Percentiles rank a stretch among this genome's conserved stretches.
phyloP scores from a whole-genome alignment of 2,113 vertebrate species.

The Sterrhoptilus dennistouni region DNA sequence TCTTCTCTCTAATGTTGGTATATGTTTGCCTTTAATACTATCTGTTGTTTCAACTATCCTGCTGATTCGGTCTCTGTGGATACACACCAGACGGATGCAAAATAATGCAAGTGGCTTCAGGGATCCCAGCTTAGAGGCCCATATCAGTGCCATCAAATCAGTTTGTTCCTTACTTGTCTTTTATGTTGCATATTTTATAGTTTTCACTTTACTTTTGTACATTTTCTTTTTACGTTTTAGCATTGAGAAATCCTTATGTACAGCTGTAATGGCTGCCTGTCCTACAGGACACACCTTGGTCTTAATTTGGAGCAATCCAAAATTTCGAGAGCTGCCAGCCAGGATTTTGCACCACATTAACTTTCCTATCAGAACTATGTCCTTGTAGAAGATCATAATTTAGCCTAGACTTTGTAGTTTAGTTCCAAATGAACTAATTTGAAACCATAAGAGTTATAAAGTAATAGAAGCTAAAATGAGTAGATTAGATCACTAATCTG shows the following conservation, averaged over 20 bases:
- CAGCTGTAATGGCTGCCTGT: background rate
- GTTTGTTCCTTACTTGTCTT: background rate
- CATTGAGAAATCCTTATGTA: background rate
- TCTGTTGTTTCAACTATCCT: constrained; percentile 1
- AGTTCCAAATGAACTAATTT: background rate
- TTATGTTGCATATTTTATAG: background rate
- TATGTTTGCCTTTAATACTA: background rate
- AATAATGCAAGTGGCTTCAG: background rate
- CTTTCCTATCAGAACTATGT: background rate
- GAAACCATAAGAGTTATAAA: background rate
- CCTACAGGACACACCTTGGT: background rate
- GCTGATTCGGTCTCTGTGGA: background rate
- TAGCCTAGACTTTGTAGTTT: background rate
- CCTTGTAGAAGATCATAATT: background rate
- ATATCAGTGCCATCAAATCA: background rate
- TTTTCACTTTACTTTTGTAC: background rate
- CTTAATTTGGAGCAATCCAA: constrained; percentile 14
- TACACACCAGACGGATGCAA: constrained; percentile 10
- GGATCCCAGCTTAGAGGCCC: background rate
- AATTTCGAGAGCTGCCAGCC: background rate
- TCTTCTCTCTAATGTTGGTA: background rate
- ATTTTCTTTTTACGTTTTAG: background rate
- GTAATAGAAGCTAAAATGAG: background rate
- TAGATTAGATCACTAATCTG: background rate
- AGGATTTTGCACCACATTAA: background rate